A percentile compares a stretch with the other conserved stretches of the same genome.
Conservation (phyloP, 2,888 invertebrate species). For the Poecilus cupreus region DNA sequence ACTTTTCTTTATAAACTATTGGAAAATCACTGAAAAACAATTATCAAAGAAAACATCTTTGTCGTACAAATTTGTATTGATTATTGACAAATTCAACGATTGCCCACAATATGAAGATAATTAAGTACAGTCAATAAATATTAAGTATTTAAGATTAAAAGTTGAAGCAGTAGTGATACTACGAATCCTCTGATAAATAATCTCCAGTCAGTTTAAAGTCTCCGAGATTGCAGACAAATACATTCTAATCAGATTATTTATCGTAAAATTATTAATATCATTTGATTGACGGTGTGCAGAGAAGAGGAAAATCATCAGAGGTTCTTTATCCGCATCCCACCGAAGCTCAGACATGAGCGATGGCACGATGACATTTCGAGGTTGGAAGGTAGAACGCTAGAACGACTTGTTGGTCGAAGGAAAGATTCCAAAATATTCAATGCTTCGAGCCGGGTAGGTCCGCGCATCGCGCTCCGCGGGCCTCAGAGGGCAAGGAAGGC, state of each 20-base stretch:
- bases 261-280: not conserved
- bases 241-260: not conserved
- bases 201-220: too few species aligned
- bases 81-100: too few species aligned
- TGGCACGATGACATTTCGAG: slow-evolving; percentile 52
- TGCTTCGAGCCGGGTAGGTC: slow-evolving; percentile 1
- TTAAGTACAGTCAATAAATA: too few species aligned
- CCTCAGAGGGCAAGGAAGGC: not conserved
- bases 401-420: slow-evolving; percentile 44
- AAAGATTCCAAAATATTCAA: slow-evolving; percentile 58
- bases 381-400: slow-evolving; percentile 44
- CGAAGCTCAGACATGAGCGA: slow-evolving; percentile 36
- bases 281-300: not conserved
- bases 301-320: not conserved
- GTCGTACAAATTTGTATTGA: too few species aligned
- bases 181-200: too few species aligned
- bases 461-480: not conserved
- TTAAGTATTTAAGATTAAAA: too few species aligned
- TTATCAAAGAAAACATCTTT: too few species aligned
- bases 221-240: too few species aligned
- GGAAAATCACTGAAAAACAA: too few species aligned
- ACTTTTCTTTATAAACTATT: too few species aligned
- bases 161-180: too few species aligned
- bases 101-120: too few species aligned
- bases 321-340: not conserved